phyloP scores from a whole-genome alignment of 2,113 vertebrate genomes.

The Fulmarus glacialis region DNA sequence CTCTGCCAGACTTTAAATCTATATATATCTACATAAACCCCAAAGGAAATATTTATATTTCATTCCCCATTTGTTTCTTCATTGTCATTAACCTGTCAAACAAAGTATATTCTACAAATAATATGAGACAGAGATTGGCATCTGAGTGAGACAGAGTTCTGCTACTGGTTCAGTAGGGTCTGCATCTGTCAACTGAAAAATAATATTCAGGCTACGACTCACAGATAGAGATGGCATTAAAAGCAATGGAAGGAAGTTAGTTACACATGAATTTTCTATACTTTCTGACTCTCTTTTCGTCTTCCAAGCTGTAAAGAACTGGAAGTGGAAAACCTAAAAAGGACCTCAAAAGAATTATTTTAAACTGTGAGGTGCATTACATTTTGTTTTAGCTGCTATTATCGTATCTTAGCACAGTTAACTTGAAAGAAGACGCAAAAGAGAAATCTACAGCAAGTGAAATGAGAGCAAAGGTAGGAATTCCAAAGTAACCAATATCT shows the following conservation, averaged over 20 bases:
- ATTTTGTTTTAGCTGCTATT: neutral
- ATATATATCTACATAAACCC: neutral
- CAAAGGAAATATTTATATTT: constrained; percentile 22
- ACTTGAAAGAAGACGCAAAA: neutral
- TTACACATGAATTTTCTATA: neutral
- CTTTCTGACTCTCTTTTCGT: neutral
- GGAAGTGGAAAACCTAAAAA: neutral
- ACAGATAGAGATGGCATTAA: neutral
- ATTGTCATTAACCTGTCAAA: constrained; percentile 19
- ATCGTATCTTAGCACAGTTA: neutral
- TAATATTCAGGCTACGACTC: neutral
- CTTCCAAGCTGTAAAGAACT: neutral
- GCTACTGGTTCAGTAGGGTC: neutral
- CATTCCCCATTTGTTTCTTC: neutral
- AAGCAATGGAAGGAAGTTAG: neutral
- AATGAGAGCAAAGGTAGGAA: neutral
- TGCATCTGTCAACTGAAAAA: constrained; percentile 32
- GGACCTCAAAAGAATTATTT: neutral
- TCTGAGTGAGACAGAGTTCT: neutral
- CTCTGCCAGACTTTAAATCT: neutral
- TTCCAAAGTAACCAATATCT: neutral
- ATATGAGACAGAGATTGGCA: neutral
- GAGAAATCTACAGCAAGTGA: neutral
- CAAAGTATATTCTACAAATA: neutral
- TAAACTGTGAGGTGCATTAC: neutral